Base-by-base conservation (phyloP, 2,797 vertebrate genomes). In the Xenopus petersii region DNA sequence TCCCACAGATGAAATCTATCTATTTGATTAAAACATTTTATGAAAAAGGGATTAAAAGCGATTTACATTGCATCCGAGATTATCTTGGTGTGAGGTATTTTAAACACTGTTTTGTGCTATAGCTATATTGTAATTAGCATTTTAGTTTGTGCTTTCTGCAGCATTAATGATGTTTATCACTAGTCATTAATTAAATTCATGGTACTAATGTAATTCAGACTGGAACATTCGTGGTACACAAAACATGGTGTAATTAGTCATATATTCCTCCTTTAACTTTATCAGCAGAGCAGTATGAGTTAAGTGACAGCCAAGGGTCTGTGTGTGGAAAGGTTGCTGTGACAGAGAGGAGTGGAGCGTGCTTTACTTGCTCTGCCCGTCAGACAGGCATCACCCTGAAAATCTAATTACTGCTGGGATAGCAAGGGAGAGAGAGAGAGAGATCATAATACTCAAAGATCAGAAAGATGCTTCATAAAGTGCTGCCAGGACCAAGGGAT, bases 381-480 rank as follows among this genome's bases (percentile, higher is more conserved):
- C 30, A 72, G 48, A 46, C 30, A 73, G 61, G 17, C 63, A 64
- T 65, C 71, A 65, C 51, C 33, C 33, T 56, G 21, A 73, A 65
- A 65, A 73, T 74, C 13, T 59, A 33, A 67, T 74, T 65, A 66
- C 42, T 59, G 11, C 13, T 64, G 9, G 30, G 42, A 21, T 5
- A 65, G 71, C 48, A 12, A 21, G 61, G 12, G 17, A 61, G 68
- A 59, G 17, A 61, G 68, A 61, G 68, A 47, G 62, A 54, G 21
- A 21, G 21, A 64, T 64, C 15, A 33, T 64, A 64, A 64, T 83
- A 80, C 85, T 82, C 13, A 12, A 83, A 89, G 88, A 90, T 91
- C 89, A 90, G 86, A 89, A 89, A 46, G 7, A 47, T 46, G 13
- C 36, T 90, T 91, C 90, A 91, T 91, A 91, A 90, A 87, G 84